These are phyloP conservation scores for Mustela erminea DNA, from an alignment of 2,797 vertebrate species.

Conservation along the genomic window DNA sequence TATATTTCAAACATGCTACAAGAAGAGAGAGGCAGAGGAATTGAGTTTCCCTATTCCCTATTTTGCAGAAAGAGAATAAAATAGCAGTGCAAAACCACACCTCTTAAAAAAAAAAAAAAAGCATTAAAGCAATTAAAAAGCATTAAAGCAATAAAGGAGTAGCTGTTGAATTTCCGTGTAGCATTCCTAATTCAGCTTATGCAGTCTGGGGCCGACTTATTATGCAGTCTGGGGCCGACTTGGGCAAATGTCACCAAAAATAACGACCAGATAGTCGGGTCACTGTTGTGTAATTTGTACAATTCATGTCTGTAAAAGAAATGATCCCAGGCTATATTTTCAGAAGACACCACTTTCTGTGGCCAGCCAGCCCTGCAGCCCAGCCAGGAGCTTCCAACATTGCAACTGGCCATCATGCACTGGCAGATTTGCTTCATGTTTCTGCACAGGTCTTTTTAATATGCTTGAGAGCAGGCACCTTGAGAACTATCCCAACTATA, in stretches of 20 bases:
- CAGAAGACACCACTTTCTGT: slow-evolving; percentile 21
- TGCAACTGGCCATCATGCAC: neutral
- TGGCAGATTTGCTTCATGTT: neutral
- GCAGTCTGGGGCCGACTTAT: slow-evolving; percentile 68
- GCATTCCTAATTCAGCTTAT: slow-evolving; percentile 77
- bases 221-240: slow-evolving; percentile 50
- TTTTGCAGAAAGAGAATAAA: slow-evolving; percentile 76
- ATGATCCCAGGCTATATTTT: slow-evolving; percentile 61
- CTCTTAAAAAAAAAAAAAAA: neutral
- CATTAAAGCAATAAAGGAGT: slow-evolving; percentile 20
- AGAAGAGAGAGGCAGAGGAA: slow-evolving; percentile 61
- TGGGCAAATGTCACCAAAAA: slow-evolving; percentile 80
- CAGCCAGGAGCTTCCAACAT: neutral
- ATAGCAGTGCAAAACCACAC: slow-evolving; percentile 41
- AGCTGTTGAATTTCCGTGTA: slow-evolving; percentile 79
- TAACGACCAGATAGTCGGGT: slow-evolving; percentile 75
- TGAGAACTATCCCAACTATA: neutral
- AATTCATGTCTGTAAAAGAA: slow-evolving; percentile 67
- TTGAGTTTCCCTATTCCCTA: slow-evolving; percentile 57
- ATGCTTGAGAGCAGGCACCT: slow-evolving; percentile 14
- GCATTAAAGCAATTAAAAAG: slow-evolving; percentile 70
- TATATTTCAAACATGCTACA: slow-evolving; percentile 68
- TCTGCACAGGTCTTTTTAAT: slow-evolving; percentile 1
- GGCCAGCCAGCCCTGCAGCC: no score
- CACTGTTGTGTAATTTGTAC: slow-evolving; percentile 80